These are phyloP conservation scores for Amazona guildingii DNA, from an alignment of 2,113 vertebrate species.

Conservation along the genomic window DNA sequence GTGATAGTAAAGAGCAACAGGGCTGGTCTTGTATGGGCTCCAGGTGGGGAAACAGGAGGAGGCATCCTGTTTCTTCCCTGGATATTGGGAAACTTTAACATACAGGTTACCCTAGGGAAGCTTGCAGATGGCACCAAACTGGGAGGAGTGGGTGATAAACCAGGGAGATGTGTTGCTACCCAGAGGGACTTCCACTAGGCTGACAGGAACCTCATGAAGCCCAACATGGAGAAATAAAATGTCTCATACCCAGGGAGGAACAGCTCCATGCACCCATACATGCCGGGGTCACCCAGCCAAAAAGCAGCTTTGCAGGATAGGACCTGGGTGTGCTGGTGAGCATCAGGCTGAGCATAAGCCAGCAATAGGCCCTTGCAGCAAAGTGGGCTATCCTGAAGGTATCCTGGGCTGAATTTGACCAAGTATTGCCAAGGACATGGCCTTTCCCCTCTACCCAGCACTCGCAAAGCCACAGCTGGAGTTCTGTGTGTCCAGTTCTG, in stretches of 20 bases:
- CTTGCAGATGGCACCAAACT: not conserved
- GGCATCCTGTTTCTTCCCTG: not conserved
- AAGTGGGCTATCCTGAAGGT: not conserved
- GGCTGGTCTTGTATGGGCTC: not conserved
- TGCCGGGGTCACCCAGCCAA: not conserved
- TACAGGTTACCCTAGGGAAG: not conserved
- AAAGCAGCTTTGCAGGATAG: not conserved
- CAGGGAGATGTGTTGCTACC: not conserved
- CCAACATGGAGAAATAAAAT: not conserved
- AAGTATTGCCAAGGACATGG: not conserved
- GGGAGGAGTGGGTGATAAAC: not conserved
- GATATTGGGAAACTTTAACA: not conserved
- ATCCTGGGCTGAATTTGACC: not conserved
- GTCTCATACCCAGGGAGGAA: not conserved
- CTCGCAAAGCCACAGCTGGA: not conserved
- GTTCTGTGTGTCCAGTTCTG: not conserved
- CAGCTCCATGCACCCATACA: not conserved
- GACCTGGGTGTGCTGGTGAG: not conserved
- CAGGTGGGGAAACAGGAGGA: not conserved
- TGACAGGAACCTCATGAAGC: not conserved
- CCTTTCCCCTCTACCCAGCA: not conserved
- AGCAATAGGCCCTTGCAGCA: not conserved
- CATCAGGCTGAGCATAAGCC: not conserved
- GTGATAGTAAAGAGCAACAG: not conserved
- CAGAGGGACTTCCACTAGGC: not conserved